These are phyloP conservation scores for Apotomis betuletana DNA, from an alignment of 2,888 invertebrate genomes.

Conservation along the genomic window DNA sequence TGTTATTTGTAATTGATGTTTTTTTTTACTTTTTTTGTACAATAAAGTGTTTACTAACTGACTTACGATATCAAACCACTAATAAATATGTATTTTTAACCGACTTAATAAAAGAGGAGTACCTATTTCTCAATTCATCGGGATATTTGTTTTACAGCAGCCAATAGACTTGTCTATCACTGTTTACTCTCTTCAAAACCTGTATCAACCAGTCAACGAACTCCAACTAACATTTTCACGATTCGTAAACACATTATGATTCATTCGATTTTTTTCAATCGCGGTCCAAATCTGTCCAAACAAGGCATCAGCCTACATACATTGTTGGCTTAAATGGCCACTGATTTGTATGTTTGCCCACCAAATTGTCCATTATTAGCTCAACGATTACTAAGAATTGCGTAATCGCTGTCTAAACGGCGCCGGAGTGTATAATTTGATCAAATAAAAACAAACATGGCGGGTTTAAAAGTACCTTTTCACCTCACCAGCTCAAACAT, in stretches of 20 bases:
- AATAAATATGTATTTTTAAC: no score
- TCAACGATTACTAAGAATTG: constrained; percentile 63
- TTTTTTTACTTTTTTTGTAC: no score
- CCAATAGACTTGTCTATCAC: no score
- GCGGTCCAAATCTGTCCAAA: constrained; percentile 27
- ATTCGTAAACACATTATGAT: constrained; percentile 30
- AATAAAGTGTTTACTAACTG: no score
- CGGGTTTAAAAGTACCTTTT: constrained; percentile 49
- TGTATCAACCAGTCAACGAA: constrained; percentile 1
- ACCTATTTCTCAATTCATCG: no score
- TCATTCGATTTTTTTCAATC: constrained; percentile 31
- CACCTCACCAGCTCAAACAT: no score
- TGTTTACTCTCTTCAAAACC: no score
- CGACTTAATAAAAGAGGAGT: no score
- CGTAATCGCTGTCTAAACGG: constrained; percentile 60
- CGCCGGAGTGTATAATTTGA: constrained; percentile 67
- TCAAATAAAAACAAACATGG: constrained; percentile 67
- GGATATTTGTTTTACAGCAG: no score
- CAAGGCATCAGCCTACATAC: constrained; percentile 44
- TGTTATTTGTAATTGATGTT: no score
- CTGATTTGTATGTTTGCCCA: constrained; percentile 66
- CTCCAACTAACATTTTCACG: constrained; percentile 6
- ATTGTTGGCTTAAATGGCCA: constrained; percentile 55
- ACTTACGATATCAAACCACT: no score
- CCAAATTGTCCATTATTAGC: constrained; percentile 65